A percentile compares a stretch with the other conserved stretches of the same genome.
Evolutionary conservation across 2,113 vertebrate genomes (phyloP).

Genomic region (Eubucco bourcierii): DNA sequence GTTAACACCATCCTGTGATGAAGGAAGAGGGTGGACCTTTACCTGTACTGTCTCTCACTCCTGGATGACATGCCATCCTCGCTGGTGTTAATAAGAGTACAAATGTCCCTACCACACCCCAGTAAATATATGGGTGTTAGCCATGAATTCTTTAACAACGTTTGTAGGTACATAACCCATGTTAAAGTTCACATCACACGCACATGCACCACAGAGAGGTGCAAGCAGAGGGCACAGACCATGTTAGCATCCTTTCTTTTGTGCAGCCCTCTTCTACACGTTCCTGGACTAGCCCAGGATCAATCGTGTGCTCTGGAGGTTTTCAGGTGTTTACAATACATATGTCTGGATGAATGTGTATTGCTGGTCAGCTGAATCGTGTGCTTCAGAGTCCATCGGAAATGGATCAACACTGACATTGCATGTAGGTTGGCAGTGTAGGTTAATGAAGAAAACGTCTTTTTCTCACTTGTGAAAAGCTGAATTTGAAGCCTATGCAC

Average conservation of each 20-base stretch:
- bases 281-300: background rate
- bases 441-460: slow-evolving; percentile 39
- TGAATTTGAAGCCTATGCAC: slow-evolving; percentile 31
- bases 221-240: background rate
- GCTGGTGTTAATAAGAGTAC: too few relatives aligned
- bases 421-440: background rate
- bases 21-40: background rate
- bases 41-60: background rate
- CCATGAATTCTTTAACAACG: background rate
- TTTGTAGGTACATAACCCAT: background rate
- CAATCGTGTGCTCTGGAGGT: background rate
- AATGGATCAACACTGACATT: background rate
- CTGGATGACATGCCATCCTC: background rate
- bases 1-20: background rate
- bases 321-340: rapidly evolving
- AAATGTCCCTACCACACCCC: background rate
- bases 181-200: background rate
- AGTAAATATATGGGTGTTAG: background rate
- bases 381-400: background rate
- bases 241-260: background rate
- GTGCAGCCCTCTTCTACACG: background rate
- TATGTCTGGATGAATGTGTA: background rate
- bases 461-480: slow-evolving; percentile 6
- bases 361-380: background rate
- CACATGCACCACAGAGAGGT: background rate